Percentiles rank a stretch among this genome's conserved stretches.
phyloP scores from a whole-genome alignment of 2,797 vertebrate species.

The Lagorchestes hirsutus region DNA sequence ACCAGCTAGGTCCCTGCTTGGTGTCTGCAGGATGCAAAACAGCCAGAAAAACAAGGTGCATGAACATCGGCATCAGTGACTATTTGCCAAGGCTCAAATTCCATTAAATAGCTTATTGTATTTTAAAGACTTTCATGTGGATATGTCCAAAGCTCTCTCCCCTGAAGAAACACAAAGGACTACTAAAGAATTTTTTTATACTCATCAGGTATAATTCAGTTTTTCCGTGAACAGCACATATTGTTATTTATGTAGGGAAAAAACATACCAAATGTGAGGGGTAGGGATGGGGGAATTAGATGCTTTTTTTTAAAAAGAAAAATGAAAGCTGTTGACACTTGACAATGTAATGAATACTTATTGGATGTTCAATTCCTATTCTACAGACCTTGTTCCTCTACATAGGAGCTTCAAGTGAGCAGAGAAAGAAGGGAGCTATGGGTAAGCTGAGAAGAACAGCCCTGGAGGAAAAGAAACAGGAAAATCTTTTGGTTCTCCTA shows the following conservation, averaged over 20 bases:
- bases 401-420: neutral
- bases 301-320: conserved; percentile 37
- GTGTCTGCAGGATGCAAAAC: neutral
- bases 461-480: neutral
- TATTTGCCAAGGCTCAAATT: conserved; percentile 29
- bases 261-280: conserved; percentile 31
- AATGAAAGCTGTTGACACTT: conserved; percentile 51
- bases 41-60: neutral
- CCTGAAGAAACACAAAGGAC: conserved; percentile 36
- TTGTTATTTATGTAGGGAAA: conserved; percentile 21
- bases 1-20: conserved; percentile 4
- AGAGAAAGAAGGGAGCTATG: neutral
- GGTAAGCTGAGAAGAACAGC: neutral
- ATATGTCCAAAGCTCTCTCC: neutral
- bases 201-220: conserved; percentile 51
- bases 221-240: conserved; percentile 51
- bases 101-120: neutral
- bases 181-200: conserved; percentile 16
- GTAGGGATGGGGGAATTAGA: conserved; percentile 55
- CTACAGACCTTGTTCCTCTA: neutral
- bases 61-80: neutral
- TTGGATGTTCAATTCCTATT: neutral
- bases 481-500: neutral
- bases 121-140: neutral
- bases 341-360: conserved; percentile 37